Base-by-base conservation (phyloP, 2,113 vertebrate species). In the Polyodon spathula region DNA sequence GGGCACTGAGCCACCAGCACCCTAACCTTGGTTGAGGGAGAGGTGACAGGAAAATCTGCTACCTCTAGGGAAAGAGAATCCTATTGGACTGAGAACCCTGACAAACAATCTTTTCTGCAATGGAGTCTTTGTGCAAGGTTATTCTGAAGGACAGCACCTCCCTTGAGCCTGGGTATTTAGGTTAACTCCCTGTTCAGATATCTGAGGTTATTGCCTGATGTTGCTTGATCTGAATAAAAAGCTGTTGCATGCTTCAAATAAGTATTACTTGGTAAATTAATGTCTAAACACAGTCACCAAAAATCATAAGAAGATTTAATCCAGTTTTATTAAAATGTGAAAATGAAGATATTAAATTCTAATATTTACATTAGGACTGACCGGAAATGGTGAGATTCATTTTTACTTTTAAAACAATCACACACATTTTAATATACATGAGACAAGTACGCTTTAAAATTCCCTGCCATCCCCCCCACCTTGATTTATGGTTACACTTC, bases 151-250 rank as follows among this genome's bases (percentile, higher is more conserved):
- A 40, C 40, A 5, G 40, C n/a, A 40, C 17, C 40, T 46, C 42
- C 14, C 17, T 59, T 10, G 57, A 46, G 57, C 40, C 41, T 59
- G 56, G 41, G 41, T 42, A 43, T 58, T 43, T 58, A 40, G 56
- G 56, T 58, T 58, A 17, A 16, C 56, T 17, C 56, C 56, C n/a
- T 17, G n/a, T 17, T 41, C 14, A n/a, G 37, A 4, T 56, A 12
- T 15, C 41, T 58, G 56, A 58, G 40, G 41, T 58, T 16, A 44
- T 11, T 44, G 56, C 17, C 16, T 14, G 48, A n/a, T 11, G 6
- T 50, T 50, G 48, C 15, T 6, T 50, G 48, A 50, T 50, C 48
- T 10, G 48, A n/a, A 50, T 50, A 14, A n/a, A n/a, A 50, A 50
- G 15, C 48, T 50, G 48, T 50, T 50, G 48, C 12, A 50, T 50